phyloP scores from a whole-genome alignment of 30 jellyfish, hydroid and myxozoan species.

The Nemopilema nomurai region DNA sequence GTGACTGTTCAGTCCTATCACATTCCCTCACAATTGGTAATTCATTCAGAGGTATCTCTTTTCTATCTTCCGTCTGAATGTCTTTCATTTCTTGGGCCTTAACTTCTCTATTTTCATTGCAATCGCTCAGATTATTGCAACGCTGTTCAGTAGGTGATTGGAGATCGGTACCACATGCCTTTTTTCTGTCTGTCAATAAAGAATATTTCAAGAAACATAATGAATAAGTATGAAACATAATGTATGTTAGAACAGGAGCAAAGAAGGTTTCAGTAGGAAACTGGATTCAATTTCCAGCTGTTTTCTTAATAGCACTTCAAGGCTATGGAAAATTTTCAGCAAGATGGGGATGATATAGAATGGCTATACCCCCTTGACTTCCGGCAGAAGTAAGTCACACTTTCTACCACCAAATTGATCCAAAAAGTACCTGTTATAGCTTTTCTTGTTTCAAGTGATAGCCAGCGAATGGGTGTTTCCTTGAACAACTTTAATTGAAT shows the following conservation, averaged over 20 bases:
- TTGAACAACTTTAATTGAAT: conserved; percentile 34
- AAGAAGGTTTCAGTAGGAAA: no score
- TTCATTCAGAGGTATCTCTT: not conserved
- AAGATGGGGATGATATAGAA: no score
- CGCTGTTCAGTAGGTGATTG: not conserved
- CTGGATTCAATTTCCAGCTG: no score
- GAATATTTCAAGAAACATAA: no score
- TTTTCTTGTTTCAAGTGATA: conserved; percentile 40
- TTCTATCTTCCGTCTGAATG: not conserved
- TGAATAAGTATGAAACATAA: not conserved
- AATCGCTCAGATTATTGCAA: not conserved
- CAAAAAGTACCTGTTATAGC: conserved; percentile 27
- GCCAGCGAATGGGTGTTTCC: conserved; percentile 42
- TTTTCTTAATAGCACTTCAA: no score
- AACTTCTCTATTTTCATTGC: not conserved
- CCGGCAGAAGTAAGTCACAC: no score
- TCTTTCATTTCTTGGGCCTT: no score
- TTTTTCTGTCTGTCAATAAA: not conserved
- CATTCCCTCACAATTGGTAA: not conserved
- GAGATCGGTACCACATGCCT: not conserved
- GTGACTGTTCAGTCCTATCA: no score
- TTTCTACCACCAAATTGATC: no score
- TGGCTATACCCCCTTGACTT: no score
- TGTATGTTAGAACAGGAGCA: no score
- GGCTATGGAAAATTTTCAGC: no score